Base-by-base conservation (phyloP, 2,113 vertebrate species). In the Ceyx margarethae region DNA sequence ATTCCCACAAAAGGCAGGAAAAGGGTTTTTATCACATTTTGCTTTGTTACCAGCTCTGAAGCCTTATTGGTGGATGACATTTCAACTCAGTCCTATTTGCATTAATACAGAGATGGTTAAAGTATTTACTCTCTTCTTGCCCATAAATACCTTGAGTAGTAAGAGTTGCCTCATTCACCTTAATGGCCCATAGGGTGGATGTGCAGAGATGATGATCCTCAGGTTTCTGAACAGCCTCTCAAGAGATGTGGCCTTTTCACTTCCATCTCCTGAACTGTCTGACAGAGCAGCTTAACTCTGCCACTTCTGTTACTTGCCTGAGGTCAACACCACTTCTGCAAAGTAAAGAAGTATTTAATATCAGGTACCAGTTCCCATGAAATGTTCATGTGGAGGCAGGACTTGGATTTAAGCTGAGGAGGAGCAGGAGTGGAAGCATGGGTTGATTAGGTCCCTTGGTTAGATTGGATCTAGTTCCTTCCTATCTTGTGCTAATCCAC, bases 401-500 rank as follows among this genome's bases (percentile, higher is more conserved):
- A 42, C 42, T 64, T 56, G 45, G 76, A n/a, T 81, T 80, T 53
- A 28, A 25, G 54, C 1, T 4, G 48, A 61, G 54, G 37, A 83
- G 26, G 48, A 77, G 37, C 0, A 0, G 42, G 29, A 31, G 28
- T 84, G 61, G 72, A 78, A 76, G 45, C 21, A n/a, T 0, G 2
- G 48, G 57, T 80, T 90, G 76, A 81, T 95, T 79, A 56, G 48
- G 46, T 77, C 57, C 43, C 65, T 89, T 73, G n/a, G n/a, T 67
- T 65, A 87, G 68, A 57, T 92, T 82, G 51, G 51, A 87, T 94
- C 91, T 93, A 91, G 78, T 75, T 87, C 73, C 53, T 91, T 33
- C 33, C 33, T 33, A 76, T 87, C 78, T 92, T 64, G 48, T 77
- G 85, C 80, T 97, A 96, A 96, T 93, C 87, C 81, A 91, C 33